phyloP scores from a whole-genome alignment of 1,140 invertebrate genomes.

The Hermatobates lingyangjiaoensis region DNA sequence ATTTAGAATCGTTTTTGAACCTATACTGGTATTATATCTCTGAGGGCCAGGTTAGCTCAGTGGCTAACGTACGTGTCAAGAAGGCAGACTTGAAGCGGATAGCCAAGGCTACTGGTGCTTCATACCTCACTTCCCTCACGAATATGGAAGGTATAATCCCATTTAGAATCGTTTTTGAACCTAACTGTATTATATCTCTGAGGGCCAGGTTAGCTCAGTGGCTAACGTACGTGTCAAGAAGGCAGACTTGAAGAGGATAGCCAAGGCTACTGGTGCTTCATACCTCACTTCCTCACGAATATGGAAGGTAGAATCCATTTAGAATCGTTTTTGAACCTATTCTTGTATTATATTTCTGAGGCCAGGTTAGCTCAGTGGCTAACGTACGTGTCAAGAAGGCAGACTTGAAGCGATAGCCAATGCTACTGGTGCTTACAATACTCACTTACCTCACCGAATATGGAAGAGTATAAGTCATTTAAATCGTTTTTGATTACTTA shows the following conservation, averaged over 20 bases:
- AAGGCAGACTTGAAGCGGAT: conserved; percentile 92
- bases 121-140: conserved; percentile 77
- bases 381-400: conserved; percentile 92
- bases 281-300: conserved; percentile 80
- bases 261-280: conserved; percentile 94
- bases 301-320: conserved; percentile 59
- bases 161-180: no score
- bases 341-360: no score
- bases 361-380: no score
- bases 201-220: conserved; percentile 93
- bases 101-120: conserved; percentile 95
- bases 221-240: conserved; percentile 93
- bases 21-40: no score
- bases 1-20: no score
- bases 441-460: conserved; percentile 76
- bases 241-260: conserved; percentile 86
- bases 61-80: no score
- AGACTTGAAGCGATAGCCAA: conserved; percentile 96
- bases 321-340: no score
- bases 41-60: no score
- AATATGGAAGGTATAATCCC: conserved; percentile 87
- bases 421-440: conserved; percentile 91
- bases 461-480: conserved; percentile 62
- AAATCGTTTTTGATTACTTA: no score
- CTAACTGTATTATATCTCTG: no score